Conservation (phyloP, 1,140 invertebrate species). For the Dryas iulia region DNA sequence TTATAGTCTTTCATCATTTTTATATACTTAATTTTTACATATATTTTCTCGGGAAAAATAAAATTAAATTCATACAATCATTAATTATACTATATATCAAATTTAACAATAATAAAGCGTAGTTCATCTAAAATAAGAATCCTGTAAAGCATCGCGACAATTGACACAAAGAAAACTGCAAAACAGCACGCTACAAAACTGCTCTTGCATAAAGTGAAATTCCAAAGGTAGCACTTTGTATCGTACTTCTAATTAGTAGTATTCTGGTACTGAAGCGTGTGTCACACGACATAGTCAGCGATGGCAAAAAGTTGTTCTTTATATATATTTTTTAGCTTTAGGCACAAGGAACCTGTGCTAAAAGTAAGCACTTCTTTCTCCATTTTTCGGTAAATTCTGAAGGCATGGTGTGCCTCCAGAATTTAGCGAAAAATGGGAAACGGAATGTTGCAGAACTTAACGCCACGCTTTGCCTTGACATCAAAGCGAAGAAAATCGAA, state of each 20-base stretch:
- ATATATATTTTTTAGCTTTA: background rate
- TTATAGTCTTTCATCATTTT: no score
- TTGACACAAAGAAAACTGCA: conserved; percentile 2
- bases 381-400: no score
- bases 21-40: no score
- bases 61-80: background rate
- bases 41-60: background rate
- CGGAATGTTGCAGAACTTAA: no score
- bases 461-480: no score
- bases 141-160: background rate
- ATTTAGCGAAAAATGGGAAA: no score
- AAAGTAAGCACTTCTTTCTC: no score
- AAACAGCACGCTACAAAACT: conserved; percentile 2
- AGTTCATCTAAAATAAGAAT: background rate
- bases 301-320: background rate
- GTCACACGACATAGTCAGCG: background rate
- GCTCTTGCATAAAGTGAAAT: background rate
- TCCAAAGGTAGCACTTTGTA: conserved; percentile 11
- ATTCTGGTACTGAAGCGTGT: background rate
- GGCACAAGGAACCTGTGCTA: no score
- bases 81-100: no score
- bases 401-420: no score
- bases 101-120: background rate
- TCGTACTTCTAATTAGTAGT: conserved; percentile 12
- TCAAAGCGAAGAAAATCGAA: no score